A percentile compares a stretch with the other conserved stretches of the same genome.
Evolutionary conservation across 1,140 invertebrate genomes (phyloP).

Genomic region (Onthophagus taurus): DNA sequence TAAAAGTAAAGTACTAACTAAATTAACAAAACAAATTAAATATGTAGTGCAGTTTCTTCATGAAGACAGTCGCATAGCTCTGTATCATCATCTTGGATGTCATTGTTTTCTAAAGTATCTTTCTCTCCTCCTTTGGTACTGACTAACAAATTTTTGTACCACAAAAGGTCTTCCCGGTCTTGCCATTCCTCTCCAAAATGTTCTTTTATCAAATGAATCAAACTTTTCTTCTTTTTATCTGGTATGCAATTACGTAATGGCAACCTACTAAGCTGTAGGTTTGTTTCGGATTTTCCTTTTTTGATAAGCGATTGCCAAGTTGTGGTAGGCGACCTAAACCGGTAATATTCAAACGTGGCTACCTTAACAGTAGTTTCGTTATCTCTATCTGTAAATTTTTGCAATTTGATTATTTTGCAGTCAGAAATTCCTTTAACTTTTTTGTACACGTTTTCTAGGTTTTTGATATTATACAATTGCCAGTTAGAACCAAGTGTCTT

Average conservation of each 20-base stretch:
- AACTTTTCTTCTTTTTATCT: constrained; percentile 13
- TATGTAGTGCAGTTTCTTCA: constrained; percentile 9
- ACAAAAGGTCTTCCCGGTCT: constrained; percentile 3
- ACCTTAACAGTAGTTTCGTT: constrained; percentile 15
- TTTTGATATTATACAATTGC: constrained; percentile 19
- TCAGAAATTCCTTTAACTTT: constrained; percentile 19
- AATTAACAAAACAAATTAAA: constrained; percentile 7
- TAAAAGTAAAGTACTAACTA: background rate
- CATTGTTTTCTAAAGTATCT: constrained; percentile 4
- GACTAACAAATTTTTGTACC: constrained; percentile 11
- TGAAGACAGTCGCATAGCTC: constrained; percentile 11
- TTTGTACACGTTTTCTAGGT: constrained; percentile 17
- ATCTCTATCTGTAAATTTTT: constrained; percentile 15
- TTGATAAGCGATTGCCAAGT: constrained; percentile 4
- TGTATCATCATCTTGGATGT: background rate
- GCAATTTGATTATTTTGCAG: constrained; percentile 13
- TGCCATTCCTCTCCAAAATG: constrained; percentile 12
- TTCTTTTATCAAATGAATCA: constrained; percentile 6
- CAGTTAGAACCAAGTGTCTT: background rate
- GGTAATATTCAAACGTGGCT: constrained; percentile 10
- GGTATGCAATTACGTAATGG: constrained; percentile 7
- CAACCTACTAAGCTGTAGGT: background rate
- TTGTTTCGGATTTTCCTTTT: constrained; percentile 10
- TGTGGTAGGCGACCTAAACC: constrained; percentile 2
- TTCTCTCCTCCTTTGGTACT: background rate